A percentile compares a stretch with the other conserved stretches of the same genome.
phyloP scores from a whole-genome alignment of 2,888 invertebrate genomes.

The Sthenelais limicola region DNA sequence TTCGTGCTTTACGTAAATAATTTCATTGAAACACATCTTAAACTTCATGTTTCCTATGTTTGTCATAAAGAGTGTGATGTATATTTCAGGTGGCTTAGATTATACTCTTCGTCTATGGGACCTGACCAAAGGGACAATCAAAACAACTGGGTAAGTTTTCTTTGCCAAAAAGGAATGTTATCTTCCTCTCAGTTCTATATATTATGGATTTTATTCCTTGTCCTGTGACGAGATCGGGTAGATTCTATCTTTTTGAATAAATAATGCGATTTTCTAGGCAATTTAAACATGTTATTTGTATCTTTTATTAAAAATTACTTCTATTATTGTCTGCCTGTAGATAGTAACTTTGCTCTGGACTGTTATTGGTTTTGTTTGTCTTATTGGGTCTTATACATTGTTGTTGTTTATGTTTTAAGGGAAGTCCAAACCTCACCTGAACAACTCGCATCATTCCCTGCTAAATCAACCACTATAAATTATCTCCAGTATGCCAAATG shows the following conservation, averaged over 20 bases:
- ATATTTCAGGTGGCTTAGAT: conserved; percentile 90
- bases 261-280: not conserved
- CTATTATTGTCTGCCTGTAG: too few relatives aligned
- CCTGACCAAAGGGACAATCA: conserved; percentile 73
- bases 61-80: not conserved
- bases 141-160: not conserved
- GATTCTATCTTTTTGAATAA: too few relatives aligned
- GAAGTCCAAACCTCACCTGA: conserved; percentile 61
- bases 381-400: not conserved
- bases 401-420: conserved; percentile 40
- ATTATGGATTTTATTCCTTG: too few relatives aligned
- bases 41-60: not conserved
- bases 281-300: too few relatives aligned
- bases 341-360: too few relatives aligned
- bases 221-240: not conserved
- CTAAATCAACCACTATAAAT: conserved; percentile 91
- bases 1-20: not conserved
- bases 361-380: not conserved
- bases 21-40: not conserved
- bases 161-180: not conserved
- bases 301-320: too few relatives aligned
- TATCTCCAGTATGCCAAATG: conserved; percentile 91
- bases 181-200: not conserved
- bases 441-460: conserved; percentile 88
- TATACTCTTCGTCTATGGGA: conserved; percentile 93